Conservation (phyloP, 2,888 invertebrate genomes). For the Hipparchia sbordonii region DNA sequence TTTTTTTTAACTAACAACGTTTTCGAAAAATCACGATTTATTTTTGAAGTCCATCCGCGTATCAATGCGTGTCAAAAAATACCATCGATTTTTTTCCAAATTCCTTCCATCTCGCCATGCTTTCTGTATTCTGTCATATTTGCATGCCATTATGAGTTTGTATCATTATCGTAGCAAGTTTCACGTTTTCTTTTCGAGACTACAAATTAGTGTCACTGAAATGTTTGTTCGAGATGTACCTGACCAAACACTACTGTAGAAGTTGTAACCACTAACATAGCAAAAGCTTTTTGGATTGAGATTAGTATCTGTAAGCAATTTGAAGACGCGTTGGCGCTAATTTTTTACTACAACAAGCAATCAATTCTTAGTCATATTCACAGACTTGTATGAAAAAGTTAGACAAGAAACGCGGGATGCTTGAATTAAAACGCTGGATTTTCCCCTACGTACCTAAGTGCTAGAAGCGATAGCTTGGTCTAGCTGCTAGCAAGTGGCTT, state of each 20-base stretch:
- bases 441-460: not conserved
- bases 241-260: constrained; percentile 50
- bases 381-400: not conserved
- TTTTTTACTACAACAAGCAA: constrained; percentile 82
- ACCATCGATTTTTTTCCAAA: constrained; percentile 49
- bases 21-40: constrained; percentile 67
- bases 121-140: constrained; percentile 69
- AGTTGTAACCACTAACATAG: constrained; percentile 65
- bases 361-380: constrained; percentile 42
- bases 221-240: constrained; percentile 47
- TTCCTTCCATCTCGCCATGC: constrained; percentile 68
- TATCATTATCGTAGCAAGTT: constrained; percentile 61
- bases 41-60: constrained; percentile 79
- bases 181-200: constrained; percentile 33
- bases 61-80: constrained; percentile 26
- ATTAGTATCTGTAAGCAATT: constrained; percentile 55
- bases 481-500: not conserved
- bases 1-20: constrained; percentile 68
- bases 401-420: not conserved
- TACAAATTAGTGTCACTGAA: constrained; percentile 24
- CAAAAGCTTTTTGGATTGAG: constrained; percentile 57
- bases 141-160: constrained; percentile 76
- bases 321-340: constrained; percentile 69
- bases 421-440: not conserved
- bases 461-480: not conserved